Percentiles rank a stretch among this genome's conserved stretches.
Evolutionary conservation across 2,888 invertebrate genomes (phyloP).

Genomic region (Zygothrica quintamaculata): DNA sequence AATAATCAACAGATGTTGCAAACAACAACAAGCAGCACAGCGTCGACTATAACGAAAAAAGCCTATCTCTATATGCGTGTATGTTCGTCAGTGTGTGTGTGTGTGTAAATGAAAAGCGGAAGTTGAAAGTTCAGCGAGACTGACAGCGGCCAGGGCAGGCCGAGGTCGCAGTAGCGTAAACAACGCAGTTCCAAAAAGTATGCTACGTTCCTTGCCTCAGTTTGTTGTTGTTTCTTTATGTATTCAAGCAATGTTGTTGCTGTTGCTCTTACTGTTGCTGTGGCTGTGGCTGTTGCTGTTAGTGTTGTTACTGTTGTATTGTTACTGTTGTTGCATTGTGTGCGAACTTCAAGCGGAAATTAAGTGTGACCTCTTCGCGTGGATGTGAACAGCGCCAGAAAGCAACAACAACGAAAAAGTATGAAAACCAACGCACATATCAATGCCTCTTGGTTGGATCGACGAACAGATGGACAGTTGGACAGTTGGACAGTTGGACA

Average conservation of each 20-base stretch:
- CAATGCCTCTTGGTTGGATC: constrained; percentile 37
- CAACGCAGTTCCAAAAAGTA: constrained; percentile 71
- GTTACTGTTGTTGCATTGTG: constrained; percentile 43
- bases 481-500: constrained; percentile 1
- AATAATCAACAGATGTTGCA: constrained; percentile 79
- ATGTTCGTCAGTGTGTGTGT: constrained; percentile 20
- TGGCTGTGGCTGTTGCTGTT: constrained; percentile 3
- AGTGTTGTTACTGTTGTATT: constrained; percentile 16
- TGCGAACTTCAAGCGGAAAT: constrained; percentile 74
- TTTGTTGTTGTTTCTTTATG: neutral
- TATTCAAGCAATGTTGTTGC: neutral
- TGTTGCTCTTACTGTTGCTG: neutral
- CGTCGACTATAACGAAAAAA: constrained; percentile 38
- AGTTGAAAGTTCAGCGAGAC: constrained; percentile 75
- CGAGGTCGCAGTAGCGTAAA: constrained; percentile 68
- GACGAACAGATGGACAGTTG: constrained; percentile 36
- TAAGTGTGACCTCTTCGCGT: constrained; percentile 79
- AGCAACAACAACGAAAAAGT: constrained; percentile 47
- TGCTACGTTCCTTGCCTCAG: constrained; percentile 43
- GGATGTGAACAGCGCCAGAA: constrained; percentile 57
- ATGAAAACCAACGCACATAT: constrained; percentile 56
- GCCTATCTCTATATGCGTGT: constrained; percentile 33
- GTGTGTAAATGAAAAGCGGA: constrained; percentile 75
- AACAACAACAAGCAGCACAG: constrained; percentile 50
- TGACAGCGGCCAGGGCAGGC: constrained; percentile 60